A percentile compares a stretch with the other conserved stretches of the same genome.
Evolutionary conservation across 2,797 vertebrate species (phyloP).

Genomic region (Chelonia mydas): DNA sequence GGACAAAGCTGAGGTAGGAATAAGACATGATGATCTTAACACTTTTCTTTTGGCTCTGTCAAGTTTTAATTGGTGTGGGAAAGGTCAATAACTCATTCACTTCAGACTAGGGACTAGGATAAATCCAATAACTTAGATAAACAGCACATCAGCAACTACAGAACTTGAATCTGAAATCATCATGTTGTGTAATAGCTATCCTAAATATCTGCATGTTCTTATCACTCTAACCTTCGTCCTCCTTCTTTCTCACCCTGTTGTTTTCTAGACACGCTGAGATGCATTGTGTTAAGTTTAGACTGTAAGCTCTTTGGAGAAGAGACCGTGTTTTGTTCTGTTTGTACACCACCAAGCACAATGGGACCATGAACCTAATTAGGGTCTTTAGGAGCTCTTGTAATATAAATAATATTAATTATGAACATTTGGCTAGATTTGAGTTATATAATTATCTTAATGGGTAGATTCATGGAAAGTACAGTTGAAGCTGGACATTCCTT

Average conservation of each 20-base stretch:
- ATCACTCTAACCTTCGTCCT: background rate
- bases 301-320: background rate
- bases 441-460: background rate
- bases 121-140: slow-evolving; percentile 50
- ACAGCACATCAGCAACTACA: slow-evolving; percentile 40
- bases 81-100: slow-evolving; percentile 64
- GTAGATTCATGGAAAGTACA: background rate
- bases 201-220: background rate
- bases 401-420: background rate
- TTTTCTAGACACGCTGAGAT: background rate
- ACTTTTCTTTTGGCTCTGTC: background rate
- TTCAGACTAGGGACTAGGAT: background rate
- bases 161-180: slow-evolving; percentile 19
- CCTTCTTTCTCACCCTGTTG: background rate
- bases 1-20: slow-evolving; percentile 19
- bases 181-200: slow-evolving; percentile 17
- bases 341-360: background rate
- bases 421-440: background rate
- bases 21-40: slow-evolving; percentile 8
- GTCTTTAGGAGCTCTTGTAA: background rate
- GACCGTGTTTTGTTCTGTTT: background rate
- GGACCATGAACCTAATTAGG: background rate
- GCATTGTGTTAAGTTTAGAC: background rate
- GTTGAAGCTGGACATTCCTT: background rate
- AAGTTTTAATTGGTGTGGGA: slow-evolving; percentile 50